phyloP scores from a whole-genome alignment of 2,888 invertebrate species.

The Eupeodes luniger region DNA sequence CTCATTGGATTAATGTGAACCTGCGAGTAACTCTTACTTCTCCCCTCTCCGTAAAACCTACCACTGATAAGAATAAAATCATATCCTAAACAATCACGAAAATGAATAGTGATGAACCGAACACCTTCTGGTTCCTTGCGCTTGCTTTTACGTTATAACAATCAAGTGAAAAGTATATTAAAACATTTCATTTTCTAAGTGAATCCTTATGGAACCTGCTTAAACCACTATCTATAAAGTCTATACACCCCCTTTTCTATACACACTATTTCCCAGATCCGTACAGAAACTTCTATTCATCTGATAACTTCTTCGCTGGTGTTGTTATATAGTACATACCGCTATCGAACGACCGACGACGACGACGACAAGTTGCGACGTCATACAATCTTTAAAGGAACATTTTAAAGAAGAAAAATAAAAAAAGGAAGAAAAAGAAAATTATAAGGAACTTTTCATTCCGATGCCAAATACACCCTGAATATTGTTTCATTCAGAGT shows the following conservation, averaged over 20 bases:
- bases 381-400: not conserved
- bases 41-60: too few relatives aligned
- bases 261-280: not conserved
- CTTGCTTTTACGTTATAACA: not conserved
- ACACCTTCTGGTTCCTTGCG: not conserved
- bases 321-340: not conserved
- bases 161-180: not conserved
- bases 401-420: conserved; percentile 1
- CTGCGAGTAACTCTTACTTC: too few relatives aligned
- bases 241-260: not conserved
- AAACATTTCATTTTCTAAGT: conserved; percentile 9
- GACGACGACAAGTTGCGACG: too few relatives aligned
- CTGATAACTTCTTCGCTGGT: not conserved
- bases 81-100: too few relatives aligned
- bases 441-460: not conserved
- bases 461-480: conserved; percentile 18
- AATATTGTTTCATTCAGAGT: conserved; percentile 51
- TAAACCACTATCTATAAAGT: not conserved
- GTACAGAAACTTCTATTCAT: not conserved
- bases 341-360: too few relatives aligned
- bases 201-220: not conserved
- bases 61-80: too few relatives aligned
- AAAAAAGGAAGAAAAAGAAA: not conserved
- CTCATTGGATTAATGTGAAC: too few relatives aligned
- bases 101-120: not conserved